phyloP scores from a whole-genome alignment of 2,113 vertebrate genomes.

The Cromileptes altivelis region DNA sequence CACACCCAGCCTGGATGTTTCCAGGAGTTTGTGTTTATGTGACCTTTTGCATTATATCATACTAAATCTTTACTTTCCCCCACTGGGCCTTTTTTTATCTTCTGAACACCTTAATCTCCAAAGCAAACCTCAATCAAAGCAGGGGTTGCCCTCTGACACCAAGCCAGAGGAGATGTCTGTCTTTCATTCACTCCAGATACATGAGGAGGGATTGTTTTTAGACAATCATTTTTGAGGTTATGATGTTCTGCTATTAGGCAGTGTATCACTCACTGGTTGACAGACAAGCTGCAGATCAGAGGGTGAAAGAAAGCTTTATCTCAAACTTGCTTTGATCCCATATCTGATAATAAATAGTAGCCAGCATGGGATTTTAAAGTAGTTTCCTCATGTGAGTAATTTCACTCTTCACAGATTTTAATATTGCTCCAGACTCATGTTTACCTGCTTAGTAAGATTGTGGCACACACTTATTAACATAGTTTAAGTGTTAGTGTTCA shows the following conservation, averaged over 20 bases:
- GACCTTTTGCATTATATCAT: conserved; percentile 15
- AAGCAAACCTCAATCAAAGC: conserved; percentile 30
- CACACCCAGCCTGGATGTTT: not conserved
- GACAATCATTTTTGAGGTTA: not conserved
- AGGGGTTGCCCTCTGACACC: conserved; percentile 9
- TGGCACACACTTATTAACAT: not conserved
- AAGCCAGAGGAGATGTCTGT: not conserved
- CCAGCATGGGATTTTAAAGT: not conserved
- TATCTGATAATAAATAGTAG: not conserved
- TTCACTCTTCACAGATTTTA: not conserved
- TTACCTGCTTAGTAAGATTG: not conserved
- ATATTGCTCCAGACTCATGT: not conserved
- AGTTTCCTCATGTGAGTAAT: not conserved
- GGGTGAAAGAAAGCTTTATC: not conserved
- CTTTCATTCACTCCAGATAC: conserved; percentile 23
- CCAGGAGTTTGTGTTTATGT: not conserved
- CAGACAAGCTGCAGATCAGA: not conserved
- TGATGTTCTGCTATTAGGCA: not conserved
- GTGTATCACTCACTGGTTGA: not conserved
- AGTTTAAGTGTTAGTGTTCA: not conserved
- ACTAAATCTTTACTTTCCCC: conserved; percentile 1
- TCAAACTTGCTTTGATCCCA: not conserved
- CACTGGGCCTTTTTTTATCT: not conserved
- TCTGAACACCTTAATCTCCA: conserved; percentile 12
- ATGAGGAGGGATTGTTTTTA: conserved; percentile 12